These are phyloP conservation scores for Dicroscelio sp. DNA, from an alignment of 2,888 invertebrate species.

Conservation along the genomic window DNA sequence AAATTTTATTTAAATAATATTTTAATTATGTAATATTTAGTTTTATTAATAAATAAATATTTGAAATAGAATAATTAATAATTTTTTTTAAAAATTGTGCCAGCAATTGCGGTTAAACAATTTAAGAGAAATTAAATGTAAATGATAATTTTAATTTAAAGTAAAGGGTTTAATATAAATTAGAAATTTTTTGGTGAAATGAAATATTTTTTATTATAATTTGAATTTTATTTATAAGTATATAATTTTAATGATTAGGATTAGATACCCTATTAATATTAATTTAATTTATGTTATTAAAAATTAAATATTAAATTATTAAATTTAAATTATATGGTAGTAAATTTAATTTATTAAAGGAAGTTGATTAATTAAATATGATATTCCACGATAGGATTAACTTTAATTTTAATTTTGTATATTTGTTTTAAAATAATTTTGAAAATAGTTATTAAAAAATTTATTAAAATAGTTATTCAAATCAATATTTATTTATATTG, in stretches of 20 bases:
- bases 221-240: constrained; percentile 78
- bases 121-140: constrained; percentile 91
- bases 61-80: constrained; percentile 93
- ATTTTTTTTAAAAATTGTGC: constrained; percentile 92
- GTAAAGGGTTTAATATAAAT: too few relatives aligned
- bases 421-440: constrained; percentile 68
- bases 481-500: constrained; percentile 93
- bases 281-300: constrained; percentile 92
- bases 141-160: constrained; percentile 92
- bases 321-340: constrained; percentile 89
- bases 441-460: constrained; percentile 91
- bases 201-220: constrained; percentile 91
- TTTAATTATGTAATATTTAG: constrained; percentile 73
- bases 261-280: constrained; percentile 92
- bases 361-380: constrained; percentile 71
- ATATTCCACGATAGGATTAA: constrained; percentile 63
- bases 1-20: constrained; percentile 63
- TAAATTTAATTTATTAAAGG: constrained; percentile 69
- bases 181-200: too few relatives aligned
- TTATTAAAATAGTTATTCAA: constrained; percentile 92
- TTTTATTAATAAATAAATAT: constrained; percentile 92
- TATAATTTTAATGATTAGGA: constrained; percentile 90
- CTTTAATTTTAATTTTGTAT: constrained; percentile 77
- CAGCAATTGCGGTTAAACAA: constrained; percentile 91
- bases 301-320: constrained; percentile 92